These are phyloP conservation scores for Typhlichthys subterraneus DNA, from an alignment of 2,797 vertebrate genomes.

Conservation along the genomic window DNA sequence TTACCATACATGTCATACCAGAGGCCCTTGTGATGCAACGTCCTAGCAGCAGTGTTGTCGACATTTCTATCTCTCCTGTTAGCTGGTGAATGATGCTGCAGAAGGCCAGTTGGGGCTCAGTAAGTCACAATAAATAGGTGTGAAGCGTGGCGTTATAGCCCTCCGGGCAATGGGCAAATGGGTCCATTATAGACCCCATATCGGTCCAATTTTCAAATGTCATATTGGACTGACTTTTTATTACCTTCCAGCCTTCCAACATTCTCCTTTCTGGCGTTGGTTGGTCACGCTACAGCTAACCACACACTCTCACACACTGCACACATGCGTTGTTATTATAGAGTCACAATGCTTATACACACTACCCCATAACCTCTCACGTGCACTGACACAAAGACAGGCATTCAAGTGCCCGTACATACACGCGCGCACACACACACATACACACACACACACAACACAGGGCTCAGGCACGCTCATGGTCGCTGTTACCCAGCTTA, in stretches of 20 bases:
- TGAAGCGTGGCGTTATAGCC: neutral
- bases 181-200: neutral
- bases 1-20: conserved; percentile 33
- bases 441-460: conserved; percentile 22
- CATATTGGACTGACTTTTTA: conserved; percentile 12
- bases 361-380: conserved; percentile 7
- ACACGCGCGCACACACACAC: conserved; percentile 10
- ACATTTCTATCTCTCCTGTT: neutral
- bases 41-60: conserved; percentile 27
- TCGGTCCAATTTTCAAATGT: neutral
- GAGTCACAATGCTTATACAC: too few species aligned
- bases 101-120: conserved; percentile 5
- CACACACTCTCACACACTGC: conserved; percentile 7
- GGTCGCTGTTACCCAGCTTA: conserved; percentile 61
- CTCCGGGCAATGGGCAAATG: neutral
- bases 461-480: conserved; percentile 28
- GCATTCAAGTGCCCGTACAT: conserved; percentile 20
- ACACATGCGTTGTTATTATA: too few species aligned
- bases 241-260: too few species aligned
- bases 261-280: too few species aligned
- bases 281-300: conserved; percentile 20
- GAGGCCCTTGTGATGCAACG: conserved; percentile 29
- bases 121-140: conserved; percentile 10
- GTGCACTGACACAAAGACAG: conserved; percentile 20
- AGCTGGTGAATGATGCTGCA: conserved; percentile 4